Evolutionary conservation across 2,113 vertebrate species (phyloP), one percentile per base, ranked within the genome.

Genomic region (Typhlomys cinereus): DNA sequence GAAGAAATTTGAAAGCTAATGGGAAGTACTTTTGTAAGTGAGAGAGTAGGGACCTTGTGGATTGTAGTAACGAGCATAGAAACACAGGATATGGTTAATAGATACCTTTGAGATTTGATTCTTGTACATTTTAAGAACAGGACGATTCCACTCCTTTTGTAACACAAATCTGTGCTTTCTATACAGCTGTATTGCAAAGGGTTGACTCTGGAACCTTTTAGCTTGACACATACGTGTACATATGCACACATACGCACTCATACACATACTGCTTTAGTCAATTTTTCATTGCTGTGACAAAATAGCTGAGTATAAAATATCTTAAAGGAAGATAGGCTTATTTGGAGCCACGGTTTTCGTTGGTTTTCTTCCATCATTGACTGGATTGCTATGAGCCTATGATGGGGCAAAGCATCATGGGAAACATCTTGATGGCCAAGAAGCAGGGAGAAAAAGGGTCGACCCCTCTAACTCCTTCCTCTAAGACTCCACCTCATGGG

Each of bases 61-160:
- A 10, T 62, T 62, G 10, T 80, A 36, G 15, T 62, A 52, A 88
- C 66, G 62, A 89, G 34, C n/a, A 69, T 69, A 67, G 48, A 61
- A 91, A 92, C 41, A 73, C 1, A 84, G 13, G 59, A 52, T 61
- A n/a, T 9, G 0, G 29, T 88, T 90, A 79, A 10, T 25, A 31
- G 54, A 91, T 93, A 93, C 23, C 31, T 75, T 59, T 70, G 66
- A 46, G 57, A 71, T 59, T 92, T 89, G 66, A 34, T 74, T 46
- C 85, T 44, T 44, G 34, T 78, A 2, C 36, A 13, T 92, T 88
- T 93, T n/a, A 59, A 8, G 39, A 44, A 15, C 3, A 13, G 88
- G 87, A 64, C 2, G 5, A 64, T 46, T 54, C 21, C 64, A n/a
- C 5, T 66, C 14, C 67, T 90, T 82, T 4, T 57, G 80, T 80